These are phyloP conservation scores for Iguana delicatissima DNA, from an alignment of 2,797 vertebrate genomes.

Conservation along the genomic window DNA sequence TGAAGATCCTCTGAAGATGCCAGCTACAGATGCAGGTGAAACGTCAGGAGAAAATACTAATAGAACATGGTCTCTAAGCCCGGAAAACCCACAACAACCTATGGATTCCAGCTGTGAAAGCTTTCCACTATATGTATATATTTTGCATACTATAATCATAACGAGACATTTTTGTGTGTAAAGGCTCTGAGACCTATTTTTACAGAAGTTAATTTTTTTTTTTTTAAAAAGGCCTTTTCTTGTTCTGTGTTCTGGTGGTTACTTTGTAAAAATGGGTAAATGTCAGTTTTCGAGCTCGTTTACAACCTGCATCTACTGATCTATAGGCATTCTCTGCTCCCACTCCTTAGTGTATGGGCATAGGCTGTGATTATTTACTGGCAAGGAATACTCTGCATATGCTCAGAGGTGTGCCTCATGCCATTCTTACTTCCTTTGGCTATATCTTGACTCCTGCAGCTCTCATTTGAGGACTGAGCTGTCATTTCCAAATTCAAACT, in stretches of 20 bases:
- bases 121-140: neutral
- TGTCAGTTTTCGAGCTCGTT: neutral
- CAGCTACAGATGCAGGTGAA: too few species aligned
- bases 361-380: neutral
- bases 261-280: neutral
- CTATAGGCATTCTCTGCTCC: too few species aligned
- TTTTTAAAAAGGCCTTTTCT: neutral
- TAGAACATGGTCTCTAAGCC: too few species aligned
- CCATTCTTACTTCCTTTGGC: neutral
- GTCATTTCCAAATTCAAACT: neutral
- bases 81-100: too few species aligned
- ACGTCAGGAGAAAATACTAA: too few species aligned
- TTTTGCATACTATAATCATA: neutral
- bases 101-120: too few species aligned
- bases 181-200: neutral
- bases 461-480: neutral
- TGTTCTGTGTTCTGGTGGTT: neutral
- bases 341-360: neutral
- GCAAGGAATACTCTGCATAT: neutral
- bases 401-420: neutral
- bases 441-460: neutral
- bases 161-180: neutral
- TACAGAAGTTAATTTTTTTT: neutral
- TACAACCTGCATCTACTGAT: neutral
- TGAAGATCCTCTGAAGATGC: too few species aligned